Evolutionary conservation across 2,888 invertebrate genomes (phyloP), one percentile per base, ranked within the genome.

Genomic region (Campoplex nolae): DNA sequence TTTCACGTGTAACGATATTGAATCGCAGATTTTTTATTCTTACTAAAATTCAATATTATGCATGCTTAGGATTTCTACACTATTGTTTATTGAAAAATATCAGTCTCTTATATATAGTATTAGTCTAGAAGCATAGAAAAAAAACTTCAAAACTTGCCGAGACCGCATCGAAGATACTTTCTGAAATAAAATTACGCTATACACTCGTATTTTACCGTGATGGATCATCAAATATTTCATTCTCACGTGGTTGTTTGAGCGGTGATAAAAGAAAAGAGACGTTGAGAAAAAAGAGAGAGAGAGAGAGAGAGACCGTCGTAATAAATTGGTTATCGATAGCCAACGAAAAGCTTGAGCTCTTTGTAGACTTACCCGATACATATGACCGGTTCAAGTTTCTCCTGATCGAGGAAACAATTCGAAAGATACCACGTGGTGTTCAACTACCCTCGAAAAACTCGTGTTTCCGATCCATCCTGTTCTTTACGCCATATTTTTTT

Each of bases 261-360:
- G 8, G 32, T 3, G n/a, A 35, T 9, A 32, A 51, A 28, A 51
- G 73, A 54, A 28, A 11, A 45, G 45, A 1, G 45, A 45, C 2
- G 11, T 11, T 13, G 51, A 54, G 48, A 51, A 16, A 51, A 23
- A 13, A 48, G 16, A 48, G 48, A 48, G 48, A 48, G 48, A 48
- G 48, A 48, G 48, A 48, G 18, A 18, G 51, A 18, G 73, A 74
- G 51, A 48, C 28, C 56, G 48, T 62, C 71, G 67, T 85, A 81
- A 81, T 85, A 85, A 85, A 85, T 85, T 81, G 85, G 77, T 77
- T 77, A 82, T 85, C 85, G 85, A 81, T 81, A 67, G 73, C 81
- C 77, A 51, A 51, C 51, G 18, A 18, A 74, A 38, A 62, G 11
- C 23, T 62, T 62, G 28, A 74, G 18, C 77, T 67, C 28, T 45